Conservation (phyloP, 2,113 vertebrate genomes). For the Mesoclemmys tuberculata region DNA sequence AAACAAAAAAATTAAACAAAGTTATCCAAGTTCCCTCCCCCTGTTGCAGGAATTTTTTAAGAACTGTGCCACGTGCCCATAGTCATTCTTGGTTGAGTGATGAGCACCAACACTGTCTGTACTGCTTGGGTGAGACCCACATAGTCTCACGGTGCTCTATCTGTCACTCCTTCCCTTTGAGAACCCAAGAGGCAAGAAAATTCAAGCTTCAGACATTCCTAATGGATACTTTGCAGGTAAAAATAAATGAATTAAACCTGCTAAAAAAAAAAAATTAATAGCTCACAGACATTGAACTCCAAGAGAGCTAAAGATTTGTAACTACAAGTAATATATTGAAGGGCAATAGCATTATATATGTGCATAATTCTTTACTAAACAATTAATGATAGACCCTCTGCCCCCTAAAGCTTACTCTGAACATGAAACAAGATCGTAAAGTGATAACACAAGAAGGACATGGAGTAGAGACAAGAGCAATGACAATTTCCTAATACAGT, state of each 20-base stretch:
- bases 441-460: not conserved
- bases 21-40: too few relatives aligned
- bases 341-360: not conserved
- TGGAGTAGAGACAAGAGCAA: not conserved
- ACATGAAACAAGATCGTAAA: not conserved
- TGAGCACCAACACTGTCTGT: too few relatives aligned
- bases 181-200: too few relatives aligned
- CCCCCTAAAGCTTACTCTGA: not conserved
- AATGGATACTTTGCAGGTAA: not conserved
- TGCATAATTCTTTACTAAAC: not conserved
- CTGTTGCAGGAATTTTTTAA: too few relatives aligned
- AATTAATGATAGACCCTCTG: not conserved
- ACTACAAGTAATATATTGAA: not conserved
- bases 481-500: not conserved
- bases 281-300: not conserved
- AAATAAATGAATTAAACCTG: not conserved
- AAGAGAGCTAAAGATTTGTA: not conserved
- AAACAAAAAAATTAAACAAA: too few relatives aligned
- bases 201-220: too few relatives aligned
- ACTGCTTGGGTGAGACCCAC: too few relatives aligned
- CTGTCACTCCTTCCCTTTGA: too few relatives aligned
- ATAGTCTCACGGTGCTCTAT: too few relatives aligned
- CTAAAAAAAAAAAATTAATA: not conserved
- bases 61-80: too few relatives aligned
- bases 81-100: too few relatives aligned